Percentiles rank a stretch among this genome's conserved stretches.
Conservation (phyloP, 2,113 vertebrate species). For the Pithys albifrons region DNA sequence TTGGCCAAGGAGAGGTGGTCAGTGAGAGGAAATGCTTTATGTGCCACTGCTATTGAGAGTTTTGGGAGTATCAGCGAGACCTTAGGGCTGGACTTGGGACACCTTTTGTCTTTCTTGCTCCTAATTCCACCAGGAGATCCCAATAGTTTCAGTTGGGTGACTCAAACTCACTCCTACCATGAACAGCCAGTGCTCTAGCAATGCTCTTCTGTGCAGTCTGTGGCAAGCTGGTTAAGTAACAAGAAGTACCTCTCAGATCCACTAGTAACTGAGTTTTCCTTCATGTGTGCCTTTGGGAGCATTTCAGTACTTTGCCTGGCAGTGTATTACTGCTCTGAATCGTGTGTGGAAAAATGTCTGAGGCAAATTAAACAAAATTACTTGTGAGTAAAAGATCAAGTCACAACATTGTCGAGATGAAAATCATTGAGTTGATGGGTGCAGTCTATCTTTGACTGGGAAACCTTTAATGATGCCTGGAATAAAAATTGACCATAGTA, state of each 20-base stretch:
- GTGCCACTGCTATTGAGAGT: not conserved
- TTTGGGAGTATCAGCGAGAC: not conserved
- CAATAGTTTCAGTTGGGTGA: not conserved
- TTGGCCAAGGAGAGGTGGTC: not conserved
- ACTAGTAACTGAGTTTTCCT: constrained; percentile 35
- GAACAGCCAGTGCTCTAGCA: fast-evolving
- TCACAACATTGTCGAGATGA: constrained; percentile 29
- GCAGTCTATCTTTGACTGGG: not conserved
- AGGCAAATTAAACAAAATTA: constrained; percentile 34
- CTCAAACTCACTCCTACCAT: fast-evolving
- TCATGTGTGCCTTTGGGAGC: constrained; percentile 40
- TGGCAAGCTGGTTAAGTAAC: not conserved
- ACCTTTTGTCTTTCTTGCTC: not conserved
- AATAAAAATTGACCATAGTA: not conserved
- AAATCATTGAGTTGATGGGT: not conserved
- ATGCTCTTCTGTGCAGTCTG: not conserved
- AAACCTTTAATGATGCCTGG: not conserved
- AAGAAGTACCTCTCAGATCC: constrained; percentile 19
- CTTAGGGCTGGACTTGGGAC: not conserved
- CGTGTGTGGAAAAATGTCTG: constrained; percentile 1
- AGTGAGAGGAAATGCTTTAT: not conserved
- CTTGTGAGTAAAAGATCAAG: constrained; percentile 41
- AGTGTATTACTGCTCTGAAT: not conserved
- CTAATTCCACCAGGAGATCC: not conserved
- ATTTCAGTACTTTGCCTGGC: constrained; percentile 45